Evolutionary conservation across 2,113 vertebrate species (phyloP), one percentile per base, ranked within the genome.

Genomic region (Tinamus guttatus): DNA sequence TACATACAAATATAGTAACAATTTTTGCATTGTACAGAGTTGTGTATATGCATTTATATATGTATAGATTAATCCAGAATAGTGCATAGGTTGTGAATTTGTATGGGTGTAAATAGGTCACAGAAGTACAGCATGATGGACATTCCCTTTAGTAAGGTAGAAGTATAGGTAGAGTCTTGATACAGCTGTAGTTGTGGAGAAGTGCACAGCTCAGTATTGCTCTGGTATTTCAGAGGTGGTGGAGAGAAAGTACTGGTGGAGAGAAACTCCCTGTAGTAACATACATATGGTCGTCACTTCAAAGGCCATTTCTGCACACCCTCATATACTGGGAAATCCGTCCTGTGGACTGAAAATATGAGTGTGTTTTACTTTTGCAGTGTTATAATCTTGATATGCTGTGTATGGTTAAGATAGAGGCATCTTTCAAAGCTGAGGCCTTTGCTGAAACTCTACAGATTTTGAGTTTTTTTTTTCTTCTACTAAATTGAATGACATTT

Each of bases 201-300:
- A 32, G 5, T 9, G 7, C 38, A 27, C 1, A 0, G 11, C 27
- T 67, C 16, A 3, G 1, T 71, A 9, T 41, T 81, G 49, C 58
- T 71, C 30, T 81, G 15, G 0, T 0, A 43, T 77, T 85, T 71
- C 43, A 28, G 16, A 77, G 13, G 15, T 34, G 22, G 3, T 76
- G 40, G 16, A 13, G 16, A 71, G 84, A 67, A 67, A 4, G 20
- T 64, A 36, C 34, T 40, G 24, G 25, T 27, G 13, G 25, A 52
- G 27, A 54, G 15, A 51, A 22, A 28, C 9, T 85, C 4, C 38
- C 68, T 34, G 28, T 76, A 73, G 47, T 38, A 2, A 3, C 51
- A 16, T 21, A 28, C 1, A 0, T 22, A 18, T 56, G 5, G 12
- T 79, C 75, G 25, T 47, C 43, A 25, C 24, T 36, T 75, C 64